These are phyloP conservation scores for Ophion slaviceki DNA, from an alignment of 2,888 invertebrate species.

Conservation along the genomic window DNA sequence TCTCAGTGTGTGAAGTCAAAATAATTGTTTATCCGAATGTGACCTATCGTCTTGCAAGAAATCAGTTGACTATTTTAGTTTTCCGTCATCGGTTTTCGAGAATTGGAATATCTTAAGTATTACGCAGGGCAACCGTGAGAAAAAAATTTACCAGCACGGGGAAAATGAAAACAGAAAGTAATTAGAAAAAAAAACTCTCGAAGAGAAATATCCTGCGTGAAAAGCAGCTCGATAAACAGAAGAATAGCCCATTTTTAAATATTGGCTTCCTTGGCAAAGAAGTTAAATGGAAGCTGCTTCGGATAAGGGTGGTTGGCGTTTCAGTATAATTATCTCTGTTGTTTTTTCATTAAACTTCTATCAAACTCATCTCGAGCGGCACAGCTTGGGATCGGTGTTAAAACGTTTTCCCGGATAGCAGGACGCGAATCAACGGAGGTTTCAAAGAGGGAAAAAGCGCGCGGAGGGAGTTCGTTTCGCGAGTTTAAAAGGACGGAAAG, in stretches of 20 bases:
- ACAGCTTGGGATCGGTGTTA: constrained; percentile 51
- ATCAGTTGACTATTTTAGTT: no score
- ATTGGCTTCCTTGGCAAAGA: constrained; percentile 8
- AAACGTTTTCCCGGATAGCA: constrained; percentile 60
- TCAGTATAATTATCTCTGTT: constrained; percentile 76
- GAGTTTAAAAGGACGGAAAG: constrained; percentile 37
- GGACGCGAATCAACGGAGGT: constrained; percentile 38
- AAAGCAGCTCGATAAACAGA: not conserved
- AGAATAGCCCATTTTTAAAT: constrained; percentile 11
- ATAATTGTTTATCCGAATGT: no score
- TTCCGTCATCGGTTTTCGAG: no score
- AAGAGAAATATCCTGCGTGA: not conserved
- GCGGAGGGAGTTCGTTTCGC: constrained; percentile 48
- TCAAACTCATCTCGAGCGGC: constrained; percentile 68
- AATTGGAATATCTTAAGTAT: no score
- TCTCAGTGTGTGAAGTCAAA: no score
- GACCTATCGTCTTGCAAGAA: no score
- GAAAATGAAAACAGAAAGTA: not conserved
- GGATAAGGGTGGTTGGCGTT: constrained; percentile 52
- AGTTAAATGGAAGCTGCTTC: constrained; percentile 54
- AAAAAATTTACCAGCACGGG: no score
- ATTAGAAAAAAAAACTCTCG: not conserved
- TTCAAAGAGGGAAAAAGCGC: constrained; percentile 39
- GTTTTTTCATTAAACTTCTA: constrained; percentile 78
- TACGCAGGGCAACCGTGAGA: not conserved